A percentile compares a stretch with the other conserved stretches of the same genome.
Evolutionary conservation across 2,113 vertebrate species (phyloP).

Genomic region (Monopterus albus): DNA sequence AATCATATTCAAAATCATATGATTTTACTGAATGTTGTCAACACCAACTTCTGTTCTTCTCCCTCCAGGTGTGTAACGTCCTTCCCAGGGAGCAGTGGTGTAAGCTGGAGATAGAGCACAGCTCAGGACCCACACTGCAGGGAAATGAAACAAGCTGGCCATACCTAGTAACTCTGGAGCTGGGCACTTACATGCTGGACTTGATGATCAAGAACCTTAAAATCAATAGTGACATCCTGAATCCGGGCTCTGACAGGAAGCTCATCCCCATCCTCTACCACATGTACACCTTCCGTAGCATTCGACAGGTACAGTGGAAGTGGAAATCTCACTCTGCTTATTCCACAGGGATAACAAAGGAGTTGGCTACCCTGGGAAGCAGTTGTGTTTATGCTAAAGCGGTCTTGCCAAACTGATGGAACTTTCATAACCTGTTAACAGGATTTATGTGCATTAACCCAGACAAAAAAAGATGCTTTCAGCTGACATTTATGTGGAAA

Average conservation of each 20-base stretch:
- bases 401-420: not conserved
- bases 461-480: slow-evolving; percentile 22
- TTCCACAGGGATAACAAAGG: not conserved
- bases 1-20: not conserved
- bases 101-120: slow-evolving; percentile 78
- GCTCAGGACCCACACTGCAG: slow-evolving; percentile 75
- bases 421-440: slow-evolving; percentile 6
- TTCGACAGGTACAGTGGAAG: slow-evolving; percentile 83
- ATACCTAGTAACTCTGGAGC: slow-evolving; percentile 76
- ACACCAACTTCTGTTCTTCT: not conserved
- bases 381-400: not conserved
- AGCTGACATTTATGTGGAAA: slow-evolving; percentile 21
- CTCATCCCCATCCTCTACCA: slow-evolving; percentile 92
- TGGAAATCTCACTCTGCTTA: not conserved
- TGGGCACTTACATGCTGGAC: slow-evolving; percentile 91
- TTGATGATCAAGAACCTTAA: slow-evolving; percentile 87
- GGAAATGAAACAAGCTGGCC: slow-evolving; percentile 83
- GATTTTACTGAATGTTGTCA: too few relatives aligned
- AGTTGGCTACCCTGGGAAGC: too few relatives aligned
- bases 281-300: slow-evolving; percentile 91
- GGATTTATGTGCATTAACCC: slow-evolving; percentile 33
- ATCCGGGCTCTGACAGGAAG: slow-evolving; percentile 49
- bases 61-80: slow-evolving; percentile 69
- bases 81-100: slow-evolving; percentile 90
- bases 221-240: slow-evolving; percentile 82